A percentile compares a stretch with the other conserved stretches of the same genome.
Conservation (phyloP, 2,113 vertebrate species). For the Macquaria ambigua region DNA sequence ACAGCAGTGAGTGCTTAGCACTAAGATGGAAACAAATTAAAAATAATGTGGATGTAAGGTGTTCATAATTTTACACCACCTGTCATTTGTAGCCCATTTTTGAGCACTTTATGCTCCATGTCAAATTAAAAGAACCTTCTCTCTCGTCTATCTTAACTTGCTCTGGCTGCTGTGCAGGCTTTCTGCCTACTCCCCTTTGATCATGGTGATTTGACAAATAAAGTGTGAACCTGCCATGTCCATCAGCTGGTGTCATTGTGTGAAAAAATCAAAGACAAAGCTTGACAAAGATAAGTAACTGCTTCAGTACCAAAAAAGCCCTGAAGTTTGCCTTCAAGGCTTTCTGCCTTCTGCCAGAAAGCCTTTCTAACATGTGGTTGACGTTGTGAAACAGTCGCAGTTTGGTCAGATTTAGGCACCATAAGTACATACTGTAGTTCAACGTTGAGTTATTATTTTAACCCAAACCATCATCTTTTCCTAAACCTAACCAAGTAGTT, state of each 20-base stretch:
- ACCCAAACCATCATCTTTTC: too few relatives aligned
- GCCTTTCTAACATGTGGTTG: too few relatives aligned
- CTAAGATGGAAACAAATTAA: constrained; percentile 39
- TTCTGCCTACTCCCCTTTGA: constrained; percentile 38
- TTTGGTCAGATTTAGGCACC: too few relatives aligned
- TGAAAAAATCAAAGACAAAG: constrained; percentile 22
- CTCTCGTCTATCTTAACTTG: constrained; percentile 7
- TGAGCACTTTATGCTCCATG: constrained; percentile 14
- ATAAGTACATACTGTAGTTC: too few relatives aligned
- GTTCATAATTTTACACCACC: constrained; percentile 40
- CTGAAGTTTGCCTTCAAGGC: too few relatives aligned
- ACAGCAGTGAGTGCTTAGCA: background rate
- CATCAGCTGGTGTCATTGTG: constrained; percentile 36
- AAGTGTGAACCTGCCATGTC: constrained; percentile 44
- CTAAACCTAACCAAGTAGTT: too few relatives aligned
- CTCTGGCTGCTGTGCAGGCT: constrained; percentile 18
- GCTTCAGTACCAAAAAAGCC: background rate
- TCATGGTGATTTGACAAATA: constrained; percentile 43
- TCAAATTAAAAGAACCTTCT: constrained; percentile 33
- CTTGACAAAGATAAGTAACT: constrained; percentile 21
- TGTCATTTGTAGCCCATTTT: constrained; percentile 22
- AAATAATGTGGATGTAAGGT: constrained; percentile 42
- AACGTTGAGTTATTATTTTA: too few relatives aligned
- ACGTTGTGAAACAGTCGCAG: too few relatives aligned
- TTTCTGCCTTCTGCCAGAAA: too few relatives aligned